Base-by-base conservation (phyloP, 2,888 invertebrate species). In the Acrocyrtus sp. region DNA sequence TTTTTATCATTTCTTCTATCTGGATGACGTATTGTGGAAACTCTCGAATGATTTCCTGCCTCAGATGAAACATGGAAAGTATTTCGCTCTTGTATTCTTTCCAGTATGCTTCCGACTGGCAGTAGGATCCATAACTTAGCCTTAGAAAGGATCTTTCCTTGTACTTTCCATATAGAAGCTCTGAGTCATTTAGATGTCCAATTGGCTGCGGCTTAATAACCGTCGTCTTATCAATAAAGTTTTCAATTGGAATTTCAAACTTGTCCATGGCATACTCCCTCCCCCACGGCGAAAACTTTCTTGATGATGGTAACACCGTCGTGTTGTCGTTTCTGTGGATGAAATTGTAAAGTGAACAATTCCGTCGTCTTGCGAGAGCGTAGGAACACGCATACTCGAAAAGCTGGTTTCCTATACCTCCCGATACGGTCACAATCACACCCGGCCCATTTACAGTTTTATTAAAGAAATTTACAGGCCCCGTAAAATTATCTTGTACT, bases 311-410 rank as follows among this genome's bases (percentile, higher is more conserved):
- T 1, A 15, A n/a, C 24, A 12, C 10, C 1, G 26, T 1, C 5
- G 10, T 5, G 17, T 6, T 8, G 17, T 12, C 12, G 15, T 62
- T 51, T 6, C 26, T 4, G 2, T 8, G 41, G 1, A 48, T 24
- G n/a, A 53, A 12, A n/a, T n/a, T 21, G 29, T 53, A 57, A 1
- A 67, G 22, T 1, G 66, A 58, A 57, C 57, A 57, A n/a, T 17
- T 26, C 15, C 21, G 19, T n/a, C 50, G 50, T 41, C 17, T 48
- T 17, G 57, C 48, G 3, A 67, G 19, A 5, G 58, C 57, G 50
- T 50, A 67, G n/a, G 57, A 50, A n/a, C 66, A 57, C 1, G 66
- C 57, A 29, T 67, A 67, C 22, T 58, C 21, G 22, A 67, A 67
- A 0, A 67, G 21, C 19, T 57, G 57, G 17, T 67, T 58, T 3